These are phyloP conservation scores for Morone saxatilis DNA, from an alignment of 2,113 vertebrate species.

Conservation along the genomic window DNA sequence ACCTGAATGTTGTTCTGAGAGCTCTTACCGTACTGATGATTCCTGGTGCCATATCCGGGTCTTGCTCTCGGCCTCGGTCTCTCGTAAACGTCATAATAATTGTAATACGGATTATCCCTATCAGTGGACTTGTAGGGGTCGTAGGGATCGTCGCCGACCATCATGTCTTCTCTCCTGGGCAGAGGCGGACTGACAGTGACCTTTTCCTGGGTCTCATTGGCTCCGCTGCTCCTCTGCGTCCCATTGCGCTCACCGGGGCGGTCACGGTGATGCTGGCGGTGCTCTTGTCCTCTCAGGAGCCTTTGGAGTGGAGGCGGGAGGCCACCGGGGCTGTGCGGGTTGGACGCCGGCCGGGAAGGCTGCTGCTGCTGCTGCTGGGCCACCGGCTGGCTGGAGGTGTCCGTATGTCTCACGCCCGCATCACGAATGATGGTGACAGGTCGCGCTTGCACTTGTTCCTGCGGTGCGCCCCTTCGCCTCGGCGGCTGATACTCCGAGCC, in stretches of 20 bases:
- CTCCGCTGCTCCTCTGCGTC: conserved; percentile 41
- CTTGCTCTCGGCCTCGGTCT: conserved; percentile 87
- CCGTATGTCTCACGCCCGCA: conserved; percentile 56
- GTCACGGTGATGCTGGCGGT: conserved; percentile 60
- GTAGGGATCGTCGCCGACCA: conserved; percentile 95
- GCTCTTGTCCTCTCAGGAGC: conserved; percentile 65
- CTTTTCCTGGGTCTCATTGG: conserved; percentile 69
- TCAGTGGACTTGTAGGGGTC: conserved; percentile 94
- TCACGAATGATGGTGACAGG: conserved; percentile 83
- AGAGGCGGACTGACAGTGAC: conserved; percentile 53
- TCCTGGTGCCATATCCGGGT: conserved; percentile 94
- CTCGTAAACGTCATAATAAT: conserved; percentile 95
- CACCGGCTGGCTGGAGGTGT: conserved; percentile 44
- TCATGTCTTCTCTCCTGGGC: conserved; percentile 84
- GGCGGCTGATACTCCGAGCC: conserved; percentile 91
- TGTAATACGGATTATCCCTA: conserved; percentile 95
- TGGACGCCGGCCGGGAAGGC: conserved; percentile 25
- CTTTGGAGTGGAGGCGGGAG: conserved; percentile 67
- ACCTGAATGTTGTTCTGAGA: not conserved
- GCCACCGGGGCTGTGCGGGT: conserved; percentile 50
- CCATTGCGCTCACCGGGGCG: conserved; percentile 38
- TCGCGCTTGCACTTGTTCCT: conserved; percentile 72
- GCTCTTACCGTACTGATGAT: conserved; percentile 93
- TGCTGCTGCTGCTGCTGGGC: conserved; percentile 50
- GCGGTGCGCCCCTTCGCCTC: conserved; percentile 81